These are phyloP conservation scores for Cybosia mesomella DNA, from an alignment of 2,888 invertebrate species.

Conservation along the genomic window DNA sequence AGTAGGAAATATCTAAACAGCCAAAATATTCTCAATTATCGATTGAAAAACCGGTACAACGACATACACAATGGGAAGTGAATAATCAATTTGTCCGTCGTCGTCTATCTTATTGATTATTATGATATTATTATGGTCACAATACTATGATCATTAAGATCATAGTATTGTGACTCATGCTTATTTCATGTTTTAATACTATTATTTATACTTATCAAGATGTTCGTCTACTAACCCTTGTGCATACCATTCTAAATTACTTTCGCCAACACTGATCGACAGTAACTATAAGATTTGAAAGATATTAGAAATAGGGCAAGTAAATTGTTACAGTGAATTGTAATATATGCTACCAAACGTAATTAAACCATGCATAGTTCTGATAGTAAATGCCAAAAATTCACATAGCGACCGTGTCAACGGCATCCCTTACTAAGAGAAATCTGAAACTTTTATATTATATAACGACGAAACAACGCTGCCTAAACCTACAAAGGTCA, in stretches of 20 bases:
- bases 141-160: too few relatives aligned
- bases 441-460: slow-evolving; percentile 71
- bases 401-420: slow-evolving; percentile 29
- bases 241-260: background rate
- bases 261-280: background rate
- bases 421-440: slow-evolving; percentile 51
- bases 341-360: slow-evolving; percentile 3
- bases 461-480: slow-evolving; percentile 69
- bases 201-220: background rate
- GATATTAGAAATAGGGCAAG: background rate
- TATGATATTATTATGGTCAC: too few relatives aligned
- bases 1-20: background rate
- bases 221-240: background rate
- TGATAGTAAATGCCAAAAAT: slow-evolving; percentile 36
- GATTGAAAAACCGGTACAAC: too few relatives aligned
- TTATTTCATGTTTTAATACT: background rate
- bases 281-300: background rate
- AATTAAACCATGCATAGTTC: slow-evolving; percentile 27
- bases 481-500: slow-evolving; percentile 78
- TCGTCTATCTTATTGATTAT: background rate
- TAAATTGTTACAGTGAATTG: background rate
- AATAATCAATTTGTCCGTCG: background rate
- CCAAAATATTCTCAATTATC: background rate
- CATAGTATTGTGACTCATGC: background rate
- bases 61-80: background rate